A percentile compares a stretch with the other conserved stretches of the same genome.
Evolutionary conservation across 2,797 vertebrate species (phyloP).

Genomic region (Hemibagrus guttatus): DNA sequence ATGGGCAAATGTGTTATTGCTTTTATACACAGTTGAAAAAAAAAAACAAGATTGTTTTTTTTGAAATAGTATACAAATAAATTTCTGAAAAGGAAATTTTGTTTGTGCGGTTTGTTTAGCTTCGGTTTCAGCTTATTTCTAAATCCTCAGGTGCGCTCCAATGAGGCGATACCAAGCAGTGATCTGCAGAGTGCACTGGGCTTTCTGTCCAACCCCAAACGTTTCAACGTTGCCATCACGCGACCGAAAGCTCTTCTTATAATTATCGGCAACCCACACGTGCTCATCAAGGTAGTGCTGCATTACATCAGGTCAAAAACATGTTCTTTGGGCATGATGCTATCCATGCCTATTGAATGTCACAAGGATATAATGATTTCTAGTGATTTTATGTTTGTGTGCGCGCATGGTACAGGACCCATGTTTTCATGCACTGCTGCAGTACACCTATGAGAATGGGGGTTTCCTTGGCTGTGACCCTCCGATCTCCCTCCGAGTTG

Average conservation of each 20-base stretch:
- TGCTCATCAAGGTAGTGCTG: constrained; percentile 80
- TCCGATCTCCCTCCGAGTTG: constrained; percentile 75
- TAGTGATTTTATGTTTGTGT: not conserved
- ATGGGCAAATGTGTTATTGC: too few relatives aligned
- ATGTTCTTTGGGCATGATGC: not conserved
- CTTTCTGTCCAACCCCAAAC: constrained; percentile 90
- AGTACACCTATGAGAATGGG: constrained; percentile 82
- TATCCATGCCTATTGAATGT: not conserved
- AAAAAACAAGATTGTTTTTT: too few relatives aligned
- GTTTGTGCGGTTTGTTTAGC: not conserved
- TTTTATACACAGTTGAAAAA: too few relatives aligned
- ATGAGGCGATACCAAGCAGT: constrained; percentile 70
- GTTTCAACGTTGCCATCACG: constrained; percentile 95
- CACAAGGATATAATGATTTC: not conserved
- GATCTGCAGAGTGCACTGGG: constrained; percentile 79
- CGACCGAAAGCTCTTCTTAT: constrained; percentile 91
- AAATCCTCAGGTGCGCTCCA: constrained; percentile 85
- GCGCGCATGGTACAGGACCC: constrained; percentile 76
- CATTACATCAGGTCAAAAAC: not conserved
- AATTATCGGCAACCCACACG: constrained; percentile 89
- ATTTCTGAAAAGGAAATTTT: too few relatives aligned
- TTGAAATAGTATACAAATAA: too few relatives aligned
- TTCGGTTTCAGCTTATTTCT: not conserved
- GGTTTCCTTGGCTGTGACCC: constrained; percentile 88
- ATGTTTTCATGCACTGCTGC: constrained; percentile 85